Percentiles rank a stretch among this genome's conserved stretches.
These are phyloP conservation scores for Tamandua tetradactyla DNA, from an alignment of 2,797 vertebrate genomes.

Conservation along the genomic window DNA sequence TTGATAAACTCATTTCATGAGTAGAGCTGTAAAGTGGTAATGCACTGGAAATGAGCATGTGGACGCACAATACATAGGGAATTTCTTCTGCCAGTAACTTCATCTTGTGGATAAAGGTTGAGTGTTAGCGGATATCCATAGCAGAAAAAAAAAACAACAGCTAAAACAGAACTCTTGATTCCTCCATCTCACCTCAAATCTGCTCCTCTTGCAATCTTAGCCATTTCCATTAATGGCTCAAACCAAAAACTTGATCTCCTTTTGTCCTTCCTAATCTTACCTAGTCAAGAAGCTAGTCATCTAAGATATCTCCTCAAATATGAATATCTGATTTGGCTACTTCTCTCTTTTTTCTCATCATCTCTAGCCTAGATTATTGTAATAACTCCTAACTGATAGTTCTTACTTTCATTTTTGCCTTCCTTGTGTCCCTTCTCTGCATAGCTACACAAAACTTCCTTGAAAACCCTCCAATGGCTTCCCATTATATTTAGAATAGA, in stretches of 20 bases:
- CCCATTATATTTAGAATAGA: neutral
- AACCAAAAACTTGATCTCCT: neutral
- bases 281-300: neutral
- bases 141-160: neutral
- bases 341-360: neutral
- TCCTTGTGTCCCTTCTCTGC: neutral
- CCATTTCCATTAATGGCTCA: neutral
- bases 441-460: neutral
- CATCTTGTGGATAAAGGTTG: neutral
- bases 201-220: neutral
- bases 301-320: neutral
- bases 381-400: too few species aligned
- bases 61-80: neutral
- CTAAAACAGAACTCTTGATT: neutral
- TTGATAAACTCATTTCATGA: neutral
- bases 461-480: neutral
- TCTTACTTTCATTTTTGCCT: neutral
- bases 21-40: neutral
- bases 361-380: neutral
- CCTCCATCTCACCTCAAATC: neutral
- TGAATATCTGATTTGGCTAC: neutral
- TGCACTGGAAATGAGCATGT: neutral
- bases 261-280: neutral
- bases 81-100: neutral
- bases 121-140: neutral